Conservation (phyloP, 2,113 vertebrate species). For the Gymnorhina tibicen region DNA sequence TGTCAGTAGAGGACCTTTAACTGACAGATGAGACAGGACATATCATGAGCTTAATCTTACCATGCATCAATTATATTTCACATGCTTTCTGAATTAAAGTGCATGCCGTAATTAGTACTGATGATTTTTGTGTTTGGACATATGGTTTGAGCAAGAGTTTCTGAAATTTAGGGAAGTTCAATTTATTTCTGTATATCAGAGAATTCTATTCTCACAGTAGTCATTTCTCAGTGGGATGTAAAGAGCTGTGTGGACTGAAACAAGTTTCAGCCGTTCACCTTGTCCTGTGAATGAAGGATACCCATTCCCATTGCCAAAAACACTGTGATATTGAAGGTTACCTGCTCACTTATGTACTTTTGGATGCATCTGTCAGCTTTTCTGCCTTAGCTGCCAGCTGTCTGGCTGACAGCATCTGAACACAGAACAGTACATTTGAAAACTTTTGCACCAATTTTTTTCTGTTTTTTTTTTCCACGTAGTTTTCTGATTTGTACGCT, state of each 20-base stretch:
- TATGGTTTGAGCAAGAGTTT: background rate
- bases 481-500: background rate
- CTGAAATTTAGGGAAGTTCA: background rate
- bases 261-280: background rate
- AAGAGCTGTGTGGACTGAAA: background rate
- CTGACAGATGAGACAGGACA: background rate
- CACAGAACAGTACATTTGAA: background rate
- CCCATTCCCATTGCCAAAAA: background rate
- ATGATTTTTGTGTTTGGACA: background rate
- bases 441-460: accelerated
- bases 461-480: background rate
- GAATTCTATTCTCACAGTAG: background rate
- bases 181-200: background rate
- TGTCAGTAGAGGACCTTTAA: background rate
- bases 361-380: background rate
- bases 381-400: background rate
- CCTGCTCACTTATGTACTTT: background rate
- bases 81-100: background rate
- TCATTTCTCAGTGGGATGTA: background rate
- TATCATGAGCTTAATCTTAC: background rate
- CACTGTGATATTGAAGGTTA: background rate
- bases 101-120: background rate
- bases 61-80: background rate
- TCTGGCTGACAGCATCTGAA: background rate
- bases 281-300: background rate